phyloP scores from a whole-genome alignment of 1,140 invertebrate genomes.

The Coenobita brevimanus region DNA sequence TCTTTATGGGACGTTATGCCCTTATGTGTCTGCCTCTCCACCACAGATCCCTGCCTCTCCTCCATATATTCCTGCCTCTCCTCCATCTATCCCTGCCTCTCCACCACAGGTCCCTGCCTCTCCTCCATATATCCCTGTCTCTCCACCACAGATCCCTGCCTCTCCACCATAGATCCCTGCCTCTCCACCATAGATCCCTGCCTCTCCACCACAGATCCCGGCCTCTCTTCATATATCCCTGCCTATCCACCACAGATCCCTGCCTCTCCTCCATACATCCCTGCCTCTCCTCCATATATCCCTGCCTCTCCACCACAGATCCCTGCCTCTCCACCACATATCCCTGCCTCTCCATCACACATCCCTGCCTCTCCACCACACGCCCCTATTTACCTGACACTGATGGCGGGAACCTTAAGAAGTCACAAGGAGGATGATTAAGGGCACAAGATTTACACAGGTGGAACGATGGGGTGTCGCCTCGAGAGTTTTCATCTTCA shows the following conservation, averaged over 20 bases:
- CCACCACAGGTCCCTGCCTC: not conserved
- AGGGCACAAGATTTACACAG: not conserved
- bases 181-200: not conserved
- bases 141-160: not conserved
- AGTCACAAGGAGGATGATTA: not conserved
- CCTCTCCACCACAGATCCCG: not conserved
- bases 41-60: too few species aligned
- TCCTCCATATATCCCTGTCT: not conserved
- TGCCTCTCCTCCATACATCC: not conserved
- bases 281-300: not conserved
- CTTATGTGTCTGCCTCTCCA: too few species aligned
- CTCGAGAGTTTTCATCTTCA: too few species aligned
- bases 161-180: not conserved
- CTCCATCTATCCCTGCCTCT: too few species aligned
- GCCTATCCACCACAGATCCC: not conserved
- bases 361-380: not conserved
- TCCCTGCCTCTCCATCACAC: too few species aligned
- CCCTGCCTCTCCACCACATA: too few species aligned
- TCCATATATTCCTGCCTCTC: too few species aligned
- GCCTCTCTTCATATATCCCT: not conserved
- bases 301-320: too few species aligned
- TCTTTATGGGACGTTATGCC: too few species aligned
- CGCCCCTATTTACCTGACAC: too few species aligned
- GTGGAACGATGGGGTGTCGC: too few species aligned
- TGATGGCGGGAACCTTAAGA: not conserved